Percentiles rank a stretch among this genome's conserved stretches.
These are phyloP conservation scores for Zaprionus gabonicus DNA, from an alignment of 1,140 invertebrate genomes.

Conservation along the genomic window DNA sequence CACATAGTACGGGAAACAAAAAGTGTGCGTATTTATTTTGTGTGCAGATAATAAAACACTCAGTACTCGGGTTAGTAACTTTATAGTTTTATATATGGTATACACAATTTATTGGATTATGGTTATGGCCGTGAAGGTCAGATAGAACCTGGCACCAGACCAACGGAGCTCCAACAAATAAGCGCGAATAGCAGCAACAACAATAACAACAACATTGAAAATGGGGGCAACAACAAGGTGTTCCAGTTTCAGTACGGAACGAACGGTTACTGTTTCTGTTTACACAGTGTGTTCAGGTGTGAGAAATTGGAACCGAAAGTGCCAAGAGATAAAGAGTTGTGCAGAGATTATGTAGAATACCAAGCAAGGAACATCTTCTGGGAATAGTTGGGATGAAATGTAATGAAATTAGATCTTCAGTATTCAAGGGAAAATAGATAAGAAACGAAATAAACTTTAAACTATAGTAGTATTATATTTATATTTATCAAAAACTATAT, in stretches of 20 bases:
- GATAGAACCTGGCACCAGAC: conserved; percentile 21
- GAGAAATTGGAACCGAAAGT: conserved; percentile 72
- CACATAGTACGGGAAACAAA: conserved; percentile 24
- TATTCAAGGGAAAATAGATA: not conserved
- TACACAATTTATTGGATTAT: conserved; percentile 79
- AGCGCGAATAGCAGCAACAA: conserved; percentile 11
- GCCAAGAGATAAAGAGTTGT: conserved; percentile 64
- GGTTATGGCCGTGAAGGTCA: conserved; percentile 80
- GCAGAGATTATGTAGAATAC: conserved; percentile 35
- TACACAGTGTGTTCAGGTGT: conserved; percentile 61
- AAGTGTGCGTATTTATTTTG: conserved; percentile 52
- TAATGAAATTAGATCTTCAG: not conserved
- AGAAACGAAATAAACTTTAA: no score
- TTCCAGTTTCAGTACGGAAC: conserved; percentile 38
- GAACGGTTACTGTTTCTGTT: conserved; percentile 43
- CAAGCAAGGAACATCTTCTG: not conserved
- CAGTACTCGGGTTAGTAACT: conserved; percentile 54
- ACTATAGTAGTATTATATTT: no score
- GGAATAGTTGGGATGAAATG: not conserved
- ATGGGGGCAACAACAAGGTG: conserved; percentile 26
- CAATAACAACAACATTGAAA: conserved; percentile 18
- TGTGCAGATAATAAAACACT: conserved; percentile 75
- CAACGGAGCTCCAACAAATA: conserved; percentile 1
- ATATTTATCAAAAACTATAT: no score
- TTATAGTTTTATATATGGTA: conserved; percentile 74